Evolutionary conservation across 2,888 invertebrate genomes (phyloP).

Genomic region (Rhagonycha lutea): DNA sequence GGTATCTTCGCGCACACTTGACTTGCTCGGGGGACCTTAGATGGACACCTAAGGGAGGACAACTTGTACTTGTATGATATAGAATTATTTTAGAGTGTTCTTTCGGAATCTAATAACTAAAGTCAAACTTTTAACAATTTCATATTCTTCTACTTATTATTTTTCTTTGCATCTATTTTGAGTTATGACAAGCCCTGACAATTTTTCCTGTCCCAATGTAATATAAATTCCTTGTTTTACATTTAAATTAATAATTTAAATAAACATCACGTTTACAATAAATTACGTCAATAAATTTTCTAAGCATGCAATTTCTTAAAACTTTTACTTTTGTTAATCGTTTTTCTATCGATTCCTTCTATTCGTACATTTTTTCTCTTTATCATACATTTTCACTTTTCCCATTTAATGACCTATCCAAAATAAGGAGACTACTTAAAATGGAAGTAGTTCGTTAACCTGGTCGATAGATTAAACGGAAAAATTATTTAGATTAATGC

Average conservation of each 20-base stretch:
- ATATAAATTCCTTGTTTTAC: background rate
- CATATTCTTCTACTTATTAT: no score
- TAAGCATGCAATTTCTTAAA: background rate
- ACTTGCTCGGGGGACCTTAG: no score
- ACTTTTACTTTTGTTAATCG: background rate
- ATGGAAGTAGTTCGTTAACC: background rate
- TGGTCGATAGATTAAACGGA: background rate
- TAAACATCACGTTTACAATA: background rate
- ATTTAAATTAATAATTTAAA: background rate
- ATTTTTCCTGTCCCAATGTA: no score
- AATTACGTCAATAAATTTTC: background rate
- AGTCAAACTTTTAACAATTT: no score
- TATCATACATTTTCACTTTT: background rate
- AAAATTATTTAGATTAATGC: background rate
- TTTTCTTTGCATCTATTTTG: no score
- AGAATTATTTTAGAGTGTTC: no score
- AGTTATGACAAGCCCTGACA: no score
- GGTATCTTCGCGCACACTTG: no score
- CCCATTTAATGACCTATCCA: background rate
- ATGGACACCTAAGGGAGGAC: no score
- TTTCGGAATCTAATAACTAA: no score
- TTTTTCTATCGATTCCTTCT: background rate
- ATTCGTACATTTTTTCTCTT: background rate
- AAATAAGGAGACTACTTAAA: background rate
- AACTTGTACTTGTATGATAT: no score